phyloP scores from a whole-genome alignment of 2,888 invertebrate species.

The Chalcis sispes region DNA sequence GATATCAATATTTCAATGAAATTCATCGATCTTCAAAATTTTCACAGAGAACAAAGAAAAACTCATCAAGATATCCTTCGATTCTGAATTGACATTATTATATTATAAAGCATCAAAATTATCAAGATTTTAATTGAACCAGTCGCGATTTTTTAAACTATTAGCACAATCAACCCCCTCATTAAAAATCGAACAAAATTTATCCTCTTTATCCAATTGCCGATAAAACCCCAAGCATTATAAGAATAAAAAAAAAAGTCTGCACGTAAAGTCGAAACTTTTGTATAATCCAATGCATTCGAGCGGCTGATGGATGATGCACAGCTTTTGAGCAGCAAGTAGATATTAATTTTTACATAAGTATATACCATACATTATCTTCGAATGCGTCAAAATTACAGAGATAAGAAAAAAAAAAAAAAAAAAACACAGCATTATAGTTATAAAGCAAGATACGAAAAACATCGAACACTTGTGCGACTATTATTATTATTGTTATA shows the following conservation, averaged over 20 bases:
- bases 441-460: constrained; percentile 1
- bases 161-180: constrained; percentile 5
- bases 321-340: constrained; percentile 55
- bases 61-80: no score
- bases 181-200: constrained; percentile 6
- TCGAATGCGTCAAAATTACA: constrained; percentile 16
- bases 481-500: constrained; percentile 7
- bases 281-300: constrained; percentile 46
- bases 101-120: no score
- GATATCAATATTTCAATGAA: background rate
- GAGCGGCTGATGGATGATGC: constrained; percentile 53
- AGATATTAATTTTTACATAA: constrained; percentile 30
- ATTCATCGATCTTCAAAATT: background rate
- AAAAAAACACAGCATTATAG: constrained; percentile 1
- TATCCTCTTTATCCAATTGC: constrained; percentile 36
- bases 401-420: no score
- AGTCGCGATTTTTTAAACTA: constrained; percentile 8
- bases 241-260: constrained; percentile 35
- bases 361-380: constrained; percentile 15
- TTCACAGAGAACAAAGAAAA: no score
- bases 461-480: constrained; percentile 22
- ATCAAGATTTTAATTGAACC: background rate
- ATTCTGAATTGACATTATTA: no score
- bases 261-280: constrained; percentile 47
- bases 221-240: constrained; percentile 23